phyloP scores from a whole-genome alignment of 37 sponge, comb jelly and placozoan species.

The Beroe forskalii region DNA sequence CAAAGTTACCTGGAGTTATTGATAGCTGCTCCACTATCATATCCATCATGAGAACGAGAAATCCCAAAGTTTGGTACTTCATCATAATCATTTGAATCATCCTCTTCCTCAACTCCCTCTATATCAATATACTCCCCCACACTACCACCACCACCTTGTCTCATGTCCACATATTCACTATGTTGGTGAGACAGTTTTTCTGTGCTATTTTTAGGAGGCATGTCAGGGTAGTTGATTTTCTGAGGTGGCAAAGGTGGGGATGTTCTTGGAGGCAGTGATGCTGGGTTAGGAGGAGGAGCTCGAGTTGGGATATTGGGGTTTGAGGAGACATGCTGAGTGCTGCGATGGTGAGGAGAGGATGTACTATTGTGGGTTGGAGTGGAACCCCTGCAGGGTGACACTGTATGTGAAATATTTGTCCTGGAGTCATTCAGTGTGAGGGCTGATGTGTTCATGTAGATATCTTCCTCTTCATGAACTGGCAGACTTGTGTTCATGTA shows the following conservation, averaged over 20 bases:
- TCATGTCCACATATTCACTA: slow-evolving; percentile 52
- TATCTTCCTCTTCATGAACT: slow-evolving; percentile 17
- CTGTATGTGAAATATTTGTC: too few relatives aligned
- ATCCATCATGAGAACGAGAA: not conserved
- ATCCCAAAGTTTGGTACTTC: not conserved
- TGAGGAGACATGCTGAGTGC: too few relatives aligned
- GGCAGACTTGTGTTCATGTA: slow-evolving; percentile 1
- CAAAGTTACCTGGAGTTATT: slow-evolving; percentile 29
- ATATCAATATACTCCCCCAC: slow-evolving; percentile 4
- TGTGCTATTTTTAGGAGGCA: not conserved
- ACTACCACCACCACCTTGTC: not conserved
- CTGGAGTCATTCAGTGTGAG: not conserved
- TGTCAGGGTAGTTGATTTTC: slow-evolving; percentile 10
- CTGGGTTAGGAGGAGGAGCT: not conserved
- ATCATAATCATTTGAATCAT: slow-evolving; percentile 22
- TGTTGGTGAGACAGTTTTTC: not conserved
- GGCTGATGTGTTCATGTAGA: slow-evolving; percentile 61
- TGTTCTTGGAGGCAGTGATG: not conserved
- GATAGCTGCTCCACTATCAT: slow-evolving; percentile 46
- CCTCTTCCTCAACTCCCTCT: not conserved
- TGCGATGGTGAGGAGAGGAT: not conserved
- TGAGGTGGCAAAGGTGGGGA: not conserved
- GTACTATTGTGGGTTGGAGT: not conserved
- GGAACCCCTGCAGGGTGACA: not conserved
- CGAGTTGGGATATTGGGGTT: not conserved